Evolutionary conservation across 2,113 vertebrate genomes (phyloP), one percentile per base, ranked within the genome.

Genomic region (Cephalopholis sonnerati): DNA sequence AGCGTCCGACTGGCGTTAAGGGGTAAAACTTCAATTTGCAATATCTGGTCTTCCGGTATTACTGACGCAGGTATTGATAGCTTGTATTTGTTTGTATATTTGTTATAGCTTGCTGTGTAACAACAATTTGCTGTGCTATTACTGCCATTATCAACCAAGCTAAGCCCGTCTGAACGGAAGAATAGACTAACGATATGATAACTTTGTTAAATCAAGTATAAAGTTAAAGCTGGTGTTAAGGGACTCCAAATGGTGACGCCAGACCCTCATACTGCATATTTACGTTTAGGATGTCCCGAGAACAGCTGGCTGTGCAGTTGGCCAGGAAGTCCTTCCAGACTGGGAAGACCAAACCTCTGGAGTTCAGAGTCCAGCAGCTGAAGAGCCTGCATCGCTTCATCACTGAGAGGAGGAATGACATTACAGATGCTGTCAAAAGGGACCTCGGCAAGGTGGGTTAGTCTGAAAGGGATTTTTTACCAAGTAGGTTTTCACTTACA

Each of bases 301-400:
- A 94, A 74, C 83, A 95, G 80, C 73, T 85, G 4, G 78, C 61
- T 0, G 96, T 97, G 1, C 89, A 94, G 10, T 74, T 69, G 29
- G 96, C 97, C 0, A 91, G 97, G 62, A 91, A 83, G 0, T 94
- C 96, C 24, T 98, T 97, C 92, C 77, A 71, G 22, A 92, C 92
- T 0, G 96, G 97, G 7, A 93, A 77, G 69, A 93, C 92, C 2
- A 96, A 94, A 63, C 88, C 96, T 0, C 91, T 97, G 90, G 92
- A 95, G 51, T 97, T 93, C 95, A 92, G 97, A 62, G 1, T 95
- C 20, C 93, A 95, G 80, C 97, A 97, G 91, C 93, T 98, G 81
- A 94, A 94, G 84, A 92, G 89, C 20, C 83, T 98, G 71, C 86
- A 91, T 68, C 87, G 87, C 74, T 95, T 97, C 93, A 22, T 97